phyloP scores from a whole-genome alignment of 2,113 vertebrate species.

The Callithrix jacchus region DNA sequence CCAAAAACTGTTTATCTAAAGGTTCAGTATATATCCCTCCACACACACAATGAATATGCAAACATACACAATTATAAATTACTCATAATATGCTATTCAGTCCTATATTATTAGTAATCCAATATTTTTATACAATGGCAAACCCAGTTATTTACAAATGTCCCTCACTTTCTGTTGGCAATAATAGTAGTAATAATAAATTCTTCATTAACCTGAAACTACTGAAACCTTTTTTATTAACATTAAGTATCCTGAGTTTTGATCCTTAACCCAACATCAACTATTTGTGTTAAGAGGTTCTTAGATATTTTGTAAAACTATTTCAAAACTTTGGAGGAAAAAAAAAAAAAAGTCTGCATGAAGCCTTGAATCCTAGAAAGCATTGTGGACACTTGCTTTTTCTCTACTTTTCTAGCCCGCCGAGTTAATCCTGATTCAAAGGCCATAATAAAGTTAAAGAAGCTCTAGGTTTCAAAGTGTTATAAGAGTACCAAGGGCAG shows the following conservation, averaged over 20 bases:
- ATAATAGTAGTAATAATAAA: background rate
- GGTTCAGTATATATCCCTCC: background rate
- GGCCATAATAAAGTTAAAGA: constrained; percentile 21
- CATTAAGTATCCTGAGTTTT: background rate
- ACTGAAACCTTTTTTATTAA: background rate
- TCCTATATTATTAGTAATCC: background rate
- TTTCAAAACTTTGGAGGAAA: background rate
- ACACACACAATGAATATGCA: background rate
- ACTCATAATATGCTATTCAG: background rate
- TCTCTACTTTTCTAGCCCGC: background rate
- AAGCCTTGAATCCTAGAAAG: background rate
- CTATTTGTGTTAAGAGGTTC: background rate
- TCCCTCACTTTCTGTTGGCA: background rate
- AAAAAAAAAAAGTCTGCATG: background rate
- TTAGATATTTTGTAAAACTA: constrained; percentile 36
- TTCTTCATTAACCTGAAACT: background rate
- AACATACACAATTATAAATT: background rate
- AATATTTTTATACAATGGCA: constrained; percentile 14
- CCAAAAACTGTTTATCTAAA: background rate
- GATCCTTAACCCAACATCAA: background rate
- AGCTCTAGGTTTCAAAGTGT: constrained; percentile 51
- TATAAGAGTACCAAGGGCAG: background rate
- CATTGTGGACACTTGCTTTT: background rate
- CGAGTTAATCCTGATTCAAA: constrained; percentile 56
- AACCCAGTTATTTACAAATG: background rate